Base-by-base conservation (phyloP, 2,888 invertebrate genomes). In the Apamea epomidion region DNA sequence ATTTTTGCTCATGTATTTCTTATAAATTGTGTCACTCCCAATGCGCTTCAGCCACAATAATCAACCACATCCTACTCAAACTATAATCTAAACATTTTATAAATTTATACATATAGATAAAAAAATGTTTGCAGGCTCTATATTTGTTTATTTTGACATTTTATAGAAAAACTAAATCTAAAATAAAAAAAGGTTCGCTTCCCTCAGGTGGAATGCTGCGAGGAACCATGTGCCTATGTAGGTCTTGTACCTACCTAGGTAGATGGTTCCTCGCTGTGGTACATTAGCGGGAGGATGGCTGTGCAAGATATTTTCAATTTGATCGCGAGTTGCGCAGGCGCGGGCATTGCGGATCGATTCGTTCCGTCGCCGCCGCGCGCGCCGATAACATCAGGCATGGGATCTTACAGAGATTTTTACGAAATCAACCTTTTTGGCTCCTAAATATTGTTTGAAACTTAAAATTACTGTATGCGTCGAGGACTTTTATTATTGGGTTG, bases 261-360 rank as follows among this genome's bases (percentile, higher is more conserved):
- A 58, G 10, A 25, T 58, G 58, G 10, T n/a, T 25, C 58, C 25
- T 58, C 58, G 58, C 25, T 58, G 54, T 32, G 62, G 42, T 73
- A 69, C 64, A 54, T 75, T 18, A 48, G 60, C 45, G 67, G 68
- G 69, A 74, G 75, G 67, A 51, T 75, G 60, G 74, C 75, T 76
- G 72, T 48, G 73, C 73, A 77, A 82, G 81, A 85, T 90, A 90
- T 91, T 90, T 93, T 93, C 92, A 93, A 93, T 93, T 92, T 81
- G 72, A 74, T 62, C 37, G 78, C 14, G 54, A 48, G 6, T 65
- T 62, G 82, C 76, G 83, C 76, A 74, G 72, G 77, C 85, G 89
- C 88, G 89, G 82, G 88, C 91, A 92, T 89, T 89, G 78, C 91
- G 79, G 89, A 92, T 92, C 89, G 88, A 92, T 93, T 88, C 87